phyloP scores from a whole-genome alignment of 1,140 invertebrate species.

The Gryon sp. region DNA sequence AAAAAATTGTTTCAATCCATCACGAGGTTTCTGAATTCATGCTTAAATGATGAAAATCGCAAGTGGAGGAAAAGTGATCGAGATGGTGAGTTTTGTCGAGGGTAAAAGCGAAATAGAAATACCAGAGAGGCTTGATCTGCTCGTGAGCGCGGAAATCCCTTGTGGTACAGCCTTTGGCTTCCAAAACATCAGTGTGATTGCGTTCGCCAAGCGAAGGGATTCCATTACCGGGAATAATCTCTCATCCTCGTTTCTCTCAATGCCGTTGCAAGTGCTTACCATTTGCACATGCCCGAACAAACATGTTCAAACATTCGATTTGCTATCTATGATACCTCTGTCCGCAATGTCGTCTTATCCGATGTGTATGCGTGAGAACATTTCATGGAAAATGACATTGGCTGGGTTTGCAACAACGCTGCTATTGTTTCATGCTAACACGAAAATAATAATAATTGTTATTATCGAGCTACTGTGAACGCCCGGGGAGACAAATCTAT shows the following conservation, averaged over 20 bases:
- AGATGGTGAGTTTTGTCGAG: slow-evolving; percentile 38
- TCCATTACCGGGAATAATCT: slow-evolving; percentile 74
- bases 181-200: slow-evolving; percentile 79
- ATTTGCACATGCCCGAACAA: slow-evolving; percentile 55
- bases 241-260: slow-evolving; percentile 63
- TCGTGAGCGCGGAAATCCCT: slow-evolving; percentile 78
- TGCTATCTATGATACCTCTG: slow-evolving; percentile 42
- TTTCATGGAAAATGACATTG: slow-evolving; percentile 37
- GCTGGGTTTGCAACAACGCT: slow-evolving; percentile 3
- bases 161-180: slow-evolving; percentile 75
- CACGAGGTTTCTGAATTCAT: slow-evolving; percentile 36
- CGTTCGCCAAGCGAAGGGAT: slow-evolving; percentile 76
- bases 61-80: slow-evolving; percentile 60
- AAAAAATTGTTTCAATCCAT: slow-evolving; percentile 20
- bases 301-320: slow-evolving; percentile 51
- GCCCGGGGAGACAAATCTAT: slow-evolving; percentile 35
- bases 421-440: slow-evolving; percentile 28
- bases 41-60: slow-evolving; percentile 59
- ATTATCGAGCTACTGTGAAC: slow-evolving; percentile 17
- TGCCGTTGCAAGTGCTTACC: slow-evolving; percentile 8
- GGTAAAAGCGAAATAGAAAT: slow-evolving; percentile 63
- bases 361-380: slow-evolving; percentile 36
- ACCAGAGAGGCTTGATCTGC: slow-evolving; percentile 75
- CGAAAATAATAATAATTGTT: slow-evolving; percentile 51
- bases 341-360: slow-evolving; percentile 54